phyloP scores from a whole-genome alignment of 1,140 invertebrate genomes.

The Zaprionus africanus region DNA sequence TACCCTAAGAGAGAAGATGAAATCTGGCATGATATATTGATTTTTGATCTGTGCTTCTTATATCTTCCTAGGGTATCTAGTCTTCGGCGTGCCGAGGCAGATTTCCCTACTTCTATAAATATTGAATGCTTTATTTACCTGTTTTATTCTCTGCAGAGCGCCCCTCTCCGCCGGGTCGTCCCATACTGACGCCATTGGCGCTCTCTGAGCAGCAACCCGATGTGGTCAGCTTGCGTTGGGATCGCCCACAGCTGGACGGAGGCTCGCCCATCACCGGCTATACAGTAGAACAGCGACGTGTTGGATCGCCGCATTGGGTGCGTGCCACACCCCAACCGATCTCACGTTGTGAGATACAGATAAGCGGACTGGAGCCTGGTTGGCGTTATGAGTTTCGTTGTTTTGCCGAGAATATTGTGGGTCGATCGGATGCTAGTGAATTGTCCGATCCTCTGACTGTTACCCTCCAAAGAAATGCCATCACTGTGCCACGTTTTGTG shows the following conservation, averaged over 20 bases:
- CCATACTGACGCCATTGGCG: slow-evolving; percentile 88
- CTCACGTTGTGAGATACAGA: slow-evolving; percentile 88
- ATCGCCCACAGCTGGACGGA: slow-evolving; percentile 91
- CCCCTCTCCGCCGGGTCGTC: slow-evolving; percentile 91
- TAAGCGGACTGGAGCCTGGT: slow-evolving; percentile 92
- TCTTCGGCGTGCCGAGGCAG: background rate
- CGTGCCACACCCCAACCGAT: slow-evolving; percentile 90
- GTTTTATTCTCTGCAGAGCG: slow-evolving; percentile 86
- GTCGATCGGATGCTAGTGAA: slow-evolving; percentile 91
- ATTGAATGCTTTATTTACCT: slow-evolving; percentile 42
- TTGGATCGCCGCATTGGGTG: slow-evolving; percentile 91
- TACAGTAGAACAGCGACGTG: slow-evolving; percentile 91
- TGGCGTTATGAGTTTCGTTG: slow-evolving; percentile 96
- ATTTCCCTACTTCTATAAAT: background rate
- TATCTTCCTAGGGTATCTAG: background rate
- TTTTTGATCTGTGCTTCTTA: background rate
- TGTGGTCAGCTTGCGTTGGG: slow-evolving; percentile 95
- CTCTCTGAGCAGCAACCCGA: slow-evolving; percentile 90
- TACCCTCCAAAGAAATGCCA: slow-evolving; percentile 88
- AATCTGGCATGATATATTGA: background rate
- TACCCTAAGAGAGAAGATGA: background rate
- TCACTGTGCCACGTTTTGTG: slow-evolving; percentile 89
- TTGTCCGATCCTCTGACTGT: slow-evolving; percentile 91
- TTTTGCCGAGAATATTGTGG: slow-evolving; percentile 93
- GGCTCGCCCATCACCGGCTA: slow-evolving; percentile 95